Conservation (phyloP, 2,797 vertebrate genomes). For the Sebastes nivosus region DNA sequence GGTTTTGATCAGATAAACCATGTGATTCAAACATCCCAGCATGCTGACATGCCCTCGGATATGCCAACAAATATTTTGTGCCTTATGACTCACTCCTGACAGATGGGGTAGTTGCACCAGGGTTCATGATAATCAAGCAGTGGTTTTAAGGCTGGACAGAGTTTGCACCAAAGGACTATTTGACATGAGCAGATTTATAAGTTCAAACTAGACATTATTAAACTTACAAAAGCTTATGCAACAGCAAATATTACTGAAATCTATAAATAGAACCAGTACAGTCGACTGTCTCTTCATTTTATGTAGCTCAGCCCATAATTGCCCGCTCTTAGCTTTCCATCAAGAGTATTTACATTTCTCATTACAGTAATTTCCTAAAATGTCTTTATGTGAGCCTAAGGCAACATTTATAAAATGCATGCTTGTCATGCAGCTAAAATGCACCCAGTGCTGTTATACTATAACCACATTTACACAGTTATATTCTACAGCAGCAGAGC, state of each 20-base stretch:
- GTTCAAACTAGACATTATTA: neutral
- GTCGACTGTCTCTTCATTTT: neutral
- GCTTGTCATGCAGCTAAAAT: neutral
- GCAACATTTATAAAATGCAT: neutral
- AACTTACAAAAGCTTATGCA: neutral
- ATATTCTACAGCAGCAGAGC: neutral
- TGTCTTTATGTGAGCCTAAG: neutral
- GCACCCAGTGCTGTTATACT: neutral
- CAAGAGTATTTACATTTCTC: neutral
- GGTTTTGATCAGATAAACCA: constrained; percentile 39
- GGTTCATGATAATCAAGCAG: neutral
- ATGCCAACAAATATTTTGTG: neutral
- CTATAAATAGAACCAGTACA: neutral
- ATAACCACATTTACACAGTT: neutral
- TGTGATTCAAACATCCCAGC: neutral
- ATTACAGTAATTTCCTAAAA: neutral
- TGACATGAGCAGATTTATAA: neutral
- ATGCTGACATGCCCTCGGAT: neutral
- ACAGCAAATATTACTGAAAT: neutral
- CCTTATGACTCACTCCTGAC: constrained; percentile 22
- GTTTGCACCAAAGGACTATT: neutral
- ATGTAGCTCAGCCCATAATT: neutral
- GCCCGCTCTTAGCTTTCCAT: neutral
- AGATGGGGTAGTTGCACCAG: neutral
- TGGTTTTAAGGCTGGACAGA: neutral